Evolutionary conservation across 2,797 vertebrate species (phyloP).

Genomic region (Cygnus olor): DNA sequence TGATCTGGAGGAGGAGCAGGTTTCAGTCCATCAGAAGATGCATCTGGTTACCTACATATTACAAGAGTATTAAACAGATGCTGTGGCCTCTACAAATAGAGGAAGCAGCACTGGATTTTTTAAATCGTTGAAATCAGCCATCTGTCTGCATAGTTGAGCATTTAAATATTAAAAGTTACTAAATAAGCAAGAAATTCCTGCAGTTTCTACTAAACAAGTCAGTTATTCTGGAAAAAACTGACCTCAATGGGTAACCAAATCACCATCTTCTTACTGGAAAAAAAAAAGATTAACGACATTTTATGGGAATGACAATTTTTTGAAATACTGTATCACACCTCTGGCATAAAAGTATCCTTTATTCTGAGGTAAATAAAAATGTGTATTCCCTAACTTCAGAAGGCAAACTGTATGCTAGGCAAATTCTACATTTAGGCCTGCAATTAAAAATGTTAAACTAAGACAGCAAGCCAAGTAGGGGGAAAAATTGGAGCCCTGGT

Average conservation of each 20-base stretch:
- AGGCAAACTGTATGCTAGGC: background rate
- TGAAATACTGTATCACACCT: background rate
- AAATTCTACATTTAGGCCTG: background rate
- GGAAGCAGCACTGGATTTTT: background rate
- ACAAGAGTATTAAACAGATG: constrained; percentile 2
- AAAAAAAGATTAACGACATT: background rate
- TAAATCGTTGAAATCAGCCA: background rate
- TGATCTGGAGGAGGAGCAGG: background rate
- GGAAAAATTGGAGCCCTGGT: background rate
- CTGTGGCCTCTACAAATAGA: background rate
- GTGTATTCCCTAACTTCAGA: background rate
- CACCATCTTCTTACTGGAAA: background rate
- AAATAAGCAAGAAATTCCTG: background rate
- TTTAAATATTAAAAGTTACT: background rate
- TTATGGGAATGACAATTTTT: background rate
- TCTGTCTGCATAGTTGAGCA: background rate
- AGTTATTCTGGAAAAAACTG: background rate
- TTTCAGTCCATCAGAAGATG: background rate
- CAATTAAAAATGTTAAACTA: background rate
- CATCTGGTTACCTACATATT: background rate
- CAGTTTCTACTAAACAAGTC: background rate
- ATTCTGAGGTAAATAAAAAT: background rate
- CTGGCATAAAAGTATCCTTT: background rate
- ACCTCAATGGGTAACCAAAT: background rate
- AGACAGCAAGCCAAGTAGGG: background rate